Evolutionary conservation across 2,797 vertebrate genomes (phyloP).

Genomic region (Falco cherrug): DNA sequence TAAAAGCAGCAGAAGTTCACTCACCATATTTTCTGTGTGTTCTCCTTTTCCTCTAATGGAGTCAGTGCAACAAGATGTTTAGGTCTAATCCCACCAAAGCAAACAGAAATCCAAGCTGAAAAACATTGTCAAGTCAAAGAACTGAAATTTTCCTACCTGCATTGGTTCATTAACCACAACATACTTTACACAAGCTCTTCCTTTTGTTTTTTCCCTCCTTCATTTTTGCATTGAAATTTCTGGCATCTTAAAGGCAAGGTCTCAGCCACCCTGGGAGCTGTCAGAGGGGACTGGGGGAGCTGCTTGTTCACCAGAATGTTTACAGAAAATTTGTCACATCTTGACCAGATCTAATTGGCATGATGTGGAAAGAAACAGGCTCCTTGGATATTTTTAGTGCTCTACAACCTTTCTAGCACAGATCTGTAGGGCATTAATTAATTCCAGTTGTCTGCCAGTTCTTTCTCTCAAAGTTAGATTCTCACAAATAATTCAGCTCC

Average conservation of each 20-base stretch:
- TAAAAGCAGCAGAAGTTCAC: not conserved
- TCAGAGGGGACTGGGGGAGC: not conserved
- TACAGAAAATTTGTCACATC: conserved; percentile 19
- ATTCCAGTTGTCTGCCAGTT: conserved; percentile 17
- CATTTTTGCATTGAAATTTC: not conserved
- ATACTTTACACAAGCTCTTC: not conserved
- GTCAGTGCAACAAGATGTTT: not conserved
- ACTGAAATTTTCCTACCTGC: not conserved
- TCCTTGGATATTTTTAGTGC: not conserved
- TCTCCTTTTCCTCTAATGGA: not conserved
- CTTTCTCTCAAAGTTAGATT: not conserved
- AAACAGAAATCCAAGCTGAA: not conserved
- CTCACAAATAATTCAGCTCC: not conserved
- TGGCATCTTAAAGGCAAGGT: not conserved
- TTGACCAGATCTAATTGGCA: not conserved
- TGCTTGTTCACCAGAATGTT: not conserved
- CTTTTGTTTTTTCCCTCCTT: not conserved
- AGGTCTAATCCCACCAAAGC: not conserved
- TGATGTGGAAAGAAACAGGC: not conserved
- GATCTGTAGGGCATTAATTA: conserved; percentile 11
- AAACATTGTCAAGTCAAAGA: not conserved
- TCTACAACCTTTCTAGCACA: not conserved
- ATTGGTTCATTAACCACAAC: not conserved
- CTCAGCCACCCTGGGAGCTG: not conserved
- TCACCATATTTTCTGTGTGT: not conserved